Base-by-base conservation (phyloP, 2,888 invertebrate genomes). In the Xylophagus ater region DNA sequence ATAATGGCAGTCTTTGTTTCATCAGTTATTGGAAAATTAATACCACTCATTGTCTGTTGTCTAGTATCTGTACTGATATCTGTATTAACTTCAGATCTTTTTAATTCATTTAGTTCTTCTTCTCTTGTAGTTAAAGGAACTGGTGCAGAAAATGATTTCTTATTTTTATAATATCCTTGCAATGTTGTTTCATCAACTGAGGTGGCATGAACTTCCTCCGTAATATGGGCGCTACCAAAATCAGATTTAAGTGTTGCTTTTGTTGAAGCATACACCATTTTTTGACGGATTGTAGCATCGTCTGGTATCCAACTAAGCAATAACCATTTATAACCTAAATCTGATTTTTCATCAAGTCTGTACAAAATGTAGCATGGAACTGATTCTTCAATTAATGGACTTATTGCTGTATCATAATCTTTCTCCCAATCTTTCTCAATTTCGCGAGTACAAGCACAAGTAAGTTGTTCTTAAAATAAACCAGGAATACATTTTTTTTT, bases 221-320 rank as follows among this genome's bases (percentile, higher is more conserved):
- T 85, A 42, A 98, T 92, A 53, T 88, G 85, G 1, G 88, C 81
- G 4, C 87, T 81, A 1, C 97, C 97, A 65, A 98, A 98, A 62
- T 96, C 93, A 55, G 81, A 82, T 61, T 96, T 98, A 19, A 98
- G 69, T 1, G 97, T 98, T 1, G 97, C 90, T 65, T 94, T 90
- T 0, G 96, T 97, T 0, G 93, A 94, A 0, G 97, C 97, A 55
- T 94, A 94, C 37, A 98, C 68, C 97, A 98, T 97, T 66, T 98
- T 98, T 56, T 92, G 82, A 41, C 96, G 71, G 4, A 96, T 82
- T 0, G 85, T 78, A 1, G 94, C 86, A 40, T 75, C 76, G 56
- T 97, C 97, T 1, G 97, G 97, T 1, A 85, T 88, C 89, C 94
- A 98, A 52, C 86, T 86, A 37, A 93, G 78, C 37, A 92, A 72